Conservation (phyloP, 2,888 invertebrate genomes). For the Lobophora halterata region DNA sequence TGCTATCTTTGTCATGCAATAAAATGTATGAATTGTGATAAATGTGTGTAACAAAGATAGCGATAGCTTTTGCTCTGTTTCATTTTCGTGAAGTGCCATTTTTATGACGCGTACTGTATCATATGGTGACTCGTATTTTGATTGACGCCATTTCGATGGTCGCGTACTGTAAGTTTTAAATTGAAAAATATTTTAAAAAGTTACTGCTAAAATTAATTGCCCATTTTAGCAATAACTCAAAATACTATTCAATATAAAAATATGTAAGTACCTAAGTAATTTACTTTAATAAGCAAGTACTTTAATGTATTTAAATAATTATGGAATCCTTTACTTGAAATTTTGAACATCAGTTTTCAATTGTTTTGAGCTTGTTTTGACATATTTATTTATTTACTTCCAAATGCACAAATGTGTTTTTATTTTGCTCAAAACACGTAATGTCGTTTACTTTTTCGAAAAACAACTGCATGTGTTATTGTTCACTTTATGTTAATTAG, state of each 20-base stretch:
- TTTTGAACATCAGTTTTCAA: conserved; percentile 12
- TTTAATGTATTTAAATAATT: too few species aligned
- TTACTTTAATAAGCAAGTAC: too few species aligned
- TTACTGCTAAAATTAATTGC: conserved; percentile 19
- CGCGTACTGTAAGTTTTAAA: too few species aligned
- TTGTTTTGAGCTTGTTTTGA: background rate
- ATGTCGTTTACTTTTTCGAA: conserved; percentile 7
- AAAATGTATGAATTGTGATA: too few species aligned
- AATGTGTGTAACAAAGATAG: background rate
- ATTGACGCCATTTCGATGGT: too few species aligned
- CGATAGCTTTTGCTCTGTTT: conserved; percentile 4
- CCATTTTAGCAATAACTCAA: conserved; percentile 16
- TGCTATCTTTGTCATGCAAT: conserved; percentile 8
- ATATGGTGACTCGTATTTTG: too few species aligned
- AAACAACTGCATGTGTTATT: conserved; percentile 21
- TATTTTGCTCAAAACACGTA: conserved; percentile 15
- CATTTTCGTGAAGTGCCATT: conserved; percentile 2
- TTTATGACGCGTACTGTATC: background rate
- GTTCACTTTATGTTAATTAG: conserved; percentile 20
- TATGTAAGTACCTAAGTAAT: too few species aligned
- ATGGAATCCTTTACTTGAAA: background rate
- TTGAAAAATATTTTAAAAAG: too few species aligned
- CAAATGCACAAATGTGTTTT: conserved; percentile 12
- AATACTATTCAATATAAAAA: background rate
- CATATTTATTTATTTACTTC: background rate